A percentile compares a stretch with the other conserved stretches of the same genome.
Conservation (phyloP, 2,888 invertebrate species). For the Lycophotia porphyrea region DNA sequence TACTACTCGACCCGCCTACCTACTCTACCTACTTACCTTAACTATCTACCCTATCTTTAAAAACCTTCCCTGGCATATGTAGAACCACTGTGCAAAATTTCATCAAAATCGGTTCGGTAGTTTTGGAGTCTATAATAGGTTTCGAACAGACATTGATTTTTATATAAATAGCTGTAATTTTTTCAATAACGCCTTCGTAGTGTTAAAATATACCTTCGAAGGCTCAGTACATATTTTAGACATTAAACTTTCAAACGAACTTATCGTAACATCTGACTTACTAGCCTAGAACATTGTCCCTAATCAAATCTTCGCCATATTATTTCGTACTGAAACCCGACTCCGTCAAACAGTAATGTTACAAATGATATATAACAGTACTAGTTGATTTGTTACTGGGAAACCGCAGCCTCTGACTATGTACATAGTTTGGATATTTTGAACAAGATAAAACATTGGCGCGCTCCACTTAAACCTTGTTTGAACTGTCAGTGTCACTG, state of each 20-base stretch:
- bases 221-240: neutral
- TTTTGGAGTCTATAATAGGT: no score
- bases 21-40: no score
- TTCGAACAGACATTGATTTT: no score
- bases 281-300: neutral
- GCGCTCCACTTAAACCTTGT: no score
- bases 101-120: no score
- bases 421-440: conserved; percentile 15
- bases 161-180: neutral
- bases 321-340: conserved; percentile 30
- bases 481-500: no score
- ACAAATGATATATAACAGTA: conserved; percentile 50
- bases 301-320: conserved; percentile 13
- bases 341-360: conserved; percentile 56
- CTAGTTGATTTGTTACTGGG: conserved; percentile 56
- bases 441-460: conserved; percentile 21
- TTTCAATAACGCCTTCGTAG: neutral
- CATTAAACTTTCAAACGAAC: neutral
- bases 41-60: no score
- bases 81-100: no score
- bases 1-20: no score
- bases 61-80: no score
- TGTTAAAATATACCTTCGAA: neutral
- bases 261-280: conserved; percentile 6
- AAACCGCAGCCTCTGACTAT: conserved; percentile 16